phyloP scores from a whole-genome alignment of 1,140 invertebrate species.

The Camponotus pennsylvanicus region DNA sequence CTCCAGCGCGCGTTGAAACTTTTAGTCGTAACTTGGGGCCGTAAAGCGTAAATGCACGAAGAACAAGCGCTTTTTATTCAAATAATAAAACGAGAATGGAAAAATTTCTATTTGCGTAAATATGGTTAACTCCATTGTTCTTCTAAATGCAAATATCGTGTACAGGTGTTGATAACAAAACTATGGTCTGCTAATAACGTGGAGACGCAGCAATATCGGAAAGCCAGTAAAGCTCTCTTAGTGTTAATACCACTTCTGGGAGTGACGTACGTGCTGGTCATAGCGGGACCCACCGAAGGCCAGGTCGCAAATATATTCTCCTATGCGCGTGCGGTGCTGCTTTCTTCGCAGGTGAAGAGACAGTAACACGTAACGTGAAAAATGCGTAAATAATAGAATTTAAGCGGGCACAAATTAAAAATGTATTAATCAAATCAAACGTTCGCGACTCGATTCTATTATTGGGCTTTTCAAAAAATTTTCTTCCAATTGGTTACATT shows the following conservation, averaged over 20 bases:
- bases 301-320: conserved; percentile 89
- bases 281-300: conserved; percentile 91
- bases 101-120: conserved; percentile 1
- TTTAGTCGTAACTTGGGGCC: not conserved
- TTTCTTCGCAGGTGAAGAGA: conserved; percentile 92
- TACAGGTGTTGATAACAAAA: conserved; percentile 95
- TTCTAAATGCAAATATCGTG: not conserved
- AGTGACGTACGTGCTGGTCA: conserved; percentile 94
- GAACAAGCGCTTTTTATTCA: not conserved
- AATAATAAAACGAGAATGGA: not conserved
- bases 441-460: not conserved
- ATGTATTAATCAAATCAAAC: not conserved
- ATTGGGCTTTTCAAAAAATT: too few relatives aligned
- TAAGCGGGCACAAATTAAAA: not conserved
- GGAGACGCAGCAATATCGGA: conserved; percentile 95
- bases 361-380: not conserved
- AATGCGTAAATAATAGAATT: not conserved
- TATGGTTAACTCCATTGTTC: not conserved
- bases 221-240: conserved; percentile 95
- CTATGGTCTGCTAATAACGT: conserved; percentile 93
- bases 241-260: conserved; percentile 95
- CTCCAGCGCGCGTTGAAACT: not conserved
- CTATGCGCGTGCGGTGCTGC: conserved; percentile 90
- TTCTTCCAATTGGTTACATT: too few relatives aligned
- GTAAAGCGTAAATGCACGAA: not conserved